These are phyloP conservation scores for Erebia palarica DNA, from an alignment of 2,888 invertebrate genomes.

Conservation along the genomic window DNA sequence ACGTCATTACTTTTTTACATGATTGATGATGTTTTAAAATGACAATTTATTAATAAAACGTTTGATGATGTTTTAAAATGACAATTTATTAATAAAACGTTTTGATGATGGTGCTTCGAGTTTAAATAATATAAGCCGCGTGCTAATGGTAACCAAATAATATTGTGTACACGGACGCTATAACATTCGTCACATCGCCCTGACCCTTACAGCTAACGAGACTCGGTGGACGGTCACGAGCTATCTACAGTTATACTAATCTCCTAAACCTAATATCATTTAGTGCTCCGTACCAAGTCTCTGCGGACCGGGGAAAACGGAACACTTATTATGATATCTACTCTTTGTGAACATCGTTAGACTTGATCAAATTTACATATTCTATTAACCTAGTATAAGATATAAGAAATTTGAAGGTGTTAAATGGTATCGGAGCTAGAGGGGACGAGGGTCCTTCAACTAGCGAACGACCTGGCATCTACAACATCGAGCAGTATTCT, in stretches of 20 bases:
- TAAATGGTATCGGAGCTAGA: slow-evolving; percentile 27
- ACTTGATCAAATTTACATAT: slow-evolving; percentile 42
- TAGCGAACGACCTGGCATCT: slow-evolving; percentile 38
- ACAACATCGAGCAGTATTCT: neutral
- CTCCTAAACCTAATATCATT: slow-evolving; percentile 44
- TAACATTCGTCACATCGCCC: slow-evolving; percentile 18
- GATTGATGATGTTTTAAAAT: neutral
- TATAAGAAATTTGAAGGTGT: slow-evolving; percentile 26
- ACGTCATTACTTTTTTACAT: neutral
- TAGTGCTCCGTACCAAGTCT: slow-evolving; percentile 39
- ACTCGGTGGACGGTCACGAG: slow-evolving; percentile 30
- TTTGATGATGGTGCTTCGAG: neutral
- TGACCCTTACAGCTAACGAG: slow-evolving; percentile 27
- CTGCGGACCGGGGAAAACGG: slow-evolving; percentile 29
- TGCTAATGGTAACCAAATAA: neutral
- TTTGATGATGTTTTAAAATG: neutral
- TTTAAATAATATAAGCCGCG: neutral
- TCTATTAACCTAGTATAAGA: slow-evolving; percentile 32
- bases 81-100: neutral
- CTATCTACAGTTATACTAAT: slow-evolving; percentile 30
- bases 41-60: neutral
- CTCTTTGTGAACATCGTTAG: slow-evolving; percentile 43
- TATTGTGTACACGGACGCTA: neutral
- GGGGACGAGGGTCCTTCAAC: slow-evolving; percentile 30
- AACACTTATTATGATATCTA: slow-evolving; percentile 46